Percentiles rank a stretch among this genome's conserved stretches.
Evolutionary conservation across 2,888 invertebrate species (phyloP).

Genomic region (Gymnosoma rotundatum): DNA sequence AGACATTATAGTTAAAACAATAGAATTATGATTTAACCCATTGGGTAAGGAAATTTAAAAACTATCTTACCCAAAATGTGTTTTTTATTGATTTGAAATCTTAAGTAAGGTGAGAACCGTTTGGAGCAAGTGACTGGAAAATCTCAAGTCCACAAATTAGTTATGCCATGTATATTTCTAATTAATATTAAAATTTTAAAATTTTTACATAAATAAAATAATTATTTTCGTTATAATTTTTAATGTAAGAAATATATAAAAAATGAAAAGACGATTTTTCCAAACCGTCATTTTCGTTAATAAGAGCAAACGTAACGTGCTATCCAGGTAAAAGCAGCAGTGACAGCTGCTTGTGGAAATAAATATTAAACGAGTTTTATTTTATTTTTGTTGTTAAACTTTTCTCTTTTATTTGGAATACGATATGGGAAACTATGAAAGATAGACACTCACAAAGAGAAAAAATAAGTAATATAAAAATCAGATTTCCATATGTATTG

Average conservation of each 20-base stretch:
- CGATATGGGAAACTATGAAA: neutral
- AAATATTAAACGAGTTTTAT: constrained; percentile 34
- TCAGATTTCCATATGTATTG: neutral
- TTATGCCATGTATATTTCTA: no score
- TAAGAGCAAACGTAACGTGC: constrained; percentile 11
- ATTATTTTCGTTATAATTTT: constrained; percentile 20
- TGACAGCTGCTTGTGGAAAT: constrained; percentile 2
- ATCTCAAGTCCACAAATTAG: no score
- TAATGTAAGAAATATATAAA: neutral
- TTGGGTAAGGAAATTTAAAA: no score
- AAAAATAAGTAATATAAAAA: constrained; percentile 1
- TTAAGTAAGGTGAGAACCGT: no score
- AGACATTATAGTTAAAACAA: no score
- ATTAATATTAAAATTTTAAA: neutral
- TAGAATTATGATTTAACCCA: no score
- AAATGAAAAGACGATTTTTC: constrained; percentile 27
- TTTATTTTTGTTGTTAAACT: neutral
- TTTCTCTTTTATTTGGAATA: constrained; percentile 8
- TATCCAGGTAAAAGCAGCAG: neutral
- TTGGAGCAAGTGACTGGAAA: no score
- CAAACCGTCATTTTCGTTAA: constrained; percentile 11
- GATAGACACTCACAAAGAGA: neutral
- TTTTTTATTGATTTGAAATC: no score
- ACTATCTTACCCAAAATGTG: no score
- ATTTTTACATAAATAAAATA: constrained; percentile 57